Conservation (phyloP, 2,113 vertebrate species). For the Heterocephalus glaber region DNA sequence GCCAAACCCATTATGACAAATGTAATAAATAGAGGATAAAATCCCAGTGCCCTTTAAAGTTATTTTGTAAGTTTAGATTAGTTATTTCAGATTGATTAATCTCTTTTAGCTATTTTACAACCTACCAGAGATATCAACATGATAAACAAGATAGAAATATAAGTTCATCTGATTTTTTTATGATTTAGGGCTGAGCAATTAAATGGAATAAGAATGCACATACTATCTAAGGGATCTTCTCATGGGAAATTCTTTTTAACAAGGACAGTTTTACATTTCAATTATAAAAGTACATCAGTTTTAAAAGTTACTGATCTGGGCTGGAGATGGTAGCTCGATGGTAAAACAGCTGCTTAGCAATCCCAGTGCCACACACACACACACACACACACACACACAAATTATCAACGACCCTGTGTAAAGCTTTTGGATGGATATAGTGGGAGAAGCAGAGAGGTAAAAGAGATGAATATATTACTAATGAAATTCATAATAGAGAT, state of each 20-base stretch:
- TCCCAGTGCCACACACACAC: not conserved
- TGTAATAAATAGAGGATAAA: conserved; percentile 12
- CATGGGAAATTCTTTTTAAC: conserved; percentile 16
- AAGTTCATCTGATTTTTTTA: conserved; percentile 35
- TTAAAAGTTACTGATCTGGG: conserved; percentile 20
- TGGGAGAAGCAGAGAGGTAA: not conserved
- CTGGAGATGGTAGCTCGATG: not conserved
- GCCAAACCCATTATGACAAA: not conserved
- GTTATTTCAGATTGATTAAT: conserved; percentile 26
- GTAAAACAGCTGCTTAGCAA: not conserved
- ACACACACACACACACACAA: not conserved
- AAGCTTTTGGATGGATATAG: not conserved
- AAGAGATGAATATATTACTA: not conserved
- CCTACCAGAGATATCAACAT: not conserved
- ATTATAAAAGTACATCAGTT: conserved; percentile 25
- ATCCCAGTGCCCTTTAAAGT: conserved; percentile 11
- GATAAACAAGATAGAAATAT: not conserved
- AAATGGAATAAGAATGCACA: not conserved
- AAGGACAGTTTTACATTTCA: conserved; percentile 45
- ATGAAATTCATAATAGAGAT: conserved; percentile 22
- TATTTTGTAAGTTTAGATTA: conserved; percentile 38
- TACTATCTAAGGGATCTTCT: not conserved
- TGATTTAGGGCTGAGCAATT: conserved; percentile 15
- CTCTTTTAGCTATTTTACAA: not conserved
- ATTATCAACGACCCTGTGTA: not conserved